A percentile compares a stretch with the other conserved stretches of the same genome.
phyloP scores from a whole-genome alignment of 2,888 invertebrate species.

The Helobdella robusta region DNA sequence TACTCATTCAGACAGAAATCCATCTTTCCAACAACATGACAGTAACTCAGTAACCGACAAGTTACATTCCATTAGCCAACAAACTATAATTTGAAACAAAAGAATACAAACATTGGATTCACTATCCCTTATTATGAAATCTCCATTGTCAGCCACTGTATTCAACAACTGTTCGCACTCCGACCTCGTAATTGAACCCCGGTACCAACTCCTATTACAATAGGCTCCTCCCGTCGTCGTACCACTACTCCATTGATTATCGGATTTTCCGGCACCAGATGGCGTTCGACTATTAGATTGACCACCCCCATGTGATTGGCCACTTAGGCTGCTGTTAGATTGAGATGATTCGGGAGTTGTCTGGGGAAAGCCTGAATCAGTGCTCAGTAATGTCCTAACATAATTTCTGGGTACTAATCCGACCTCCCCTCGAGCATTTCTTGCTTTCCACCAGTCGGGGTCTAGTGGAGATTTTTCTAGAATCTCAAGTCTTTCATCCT shows the following conservation, averaged over 20 bases:
- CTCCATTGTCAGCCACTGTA: slow-evolving; percentile 89
- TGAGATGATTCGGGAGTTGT: slow-evolving; percentile 44
- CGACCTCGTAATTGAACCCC: slow-evolving; percentile 84
- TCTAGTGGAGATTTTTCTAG: slow-evolving; percentile 90
- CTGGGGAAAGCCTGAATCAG: slow-evolving; percentile 34
- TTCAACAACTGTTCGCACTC: slow-evolving; percentile 92
- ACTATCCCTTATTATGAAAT: slow-evolving; percentile 94
- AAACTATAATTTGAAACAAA: no score
- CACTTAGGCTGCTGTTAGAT: slow-evolving; percentile 42
- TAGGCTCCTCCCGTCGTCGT: slow-evolving; percentile 38
- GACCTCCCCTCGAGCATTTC: slow-evolving; percentile 80
- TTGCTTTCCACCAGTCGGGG: slow-evolving; percentile 96
- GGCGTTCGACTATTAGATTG: slow-evolving; percentile 31
- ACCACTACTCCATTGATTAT: no score
- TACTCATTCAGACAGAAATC: no score
- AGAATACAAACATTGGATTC: slow-evolving; percentile 83
- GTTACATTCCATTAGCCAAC: no score
- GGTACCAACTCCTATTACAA: slow-evolving; percentile 73
- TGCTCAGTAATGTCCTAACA: slow-evolving; percentile 47
- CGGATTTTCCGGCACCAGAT: slow-evolving; percentile 27
- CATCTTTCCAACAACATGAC: no score
- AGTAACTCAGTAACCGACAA: no score
- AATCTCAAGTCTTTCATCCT: slow-evolving; percentile 87
- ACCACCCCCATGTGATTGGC: slow-evolving; percentile 33
- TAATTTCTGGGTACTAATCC: slow-evolving; percentile 75